Evolutionary conservation across 1,140 invertebrate species (phyloP), one percentile per base, ranked within the genome.

Genomic region (Anastrepha ludens): DNA sequence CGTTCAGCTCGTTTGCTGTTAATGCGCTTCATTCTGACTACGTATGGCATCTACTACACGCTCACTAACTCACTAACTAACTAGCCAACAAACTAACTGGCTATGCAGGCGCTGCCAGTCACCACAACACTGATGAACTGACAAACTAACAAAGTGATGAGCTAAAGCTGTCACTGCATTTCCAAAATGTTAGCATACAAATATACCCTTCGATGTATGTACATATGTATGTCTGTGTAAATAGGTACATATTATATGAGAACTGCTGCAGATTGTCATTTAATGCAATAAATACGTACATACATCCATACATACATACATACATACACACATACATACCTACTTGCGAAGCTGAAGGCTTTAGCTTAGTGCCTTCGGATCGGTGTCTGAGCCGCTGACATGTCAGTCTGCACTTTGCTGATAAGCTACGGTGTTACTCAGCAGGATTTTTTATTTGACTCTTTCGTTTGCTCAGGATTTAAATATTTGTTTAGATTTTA

Each of bases 81-180:
- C 29, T 29, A 29, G 29, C 29, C 29, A 29, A 29, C 29, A 29
- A 29, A 29, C 29, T 29, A 29, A 29, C 47, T 67, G 9, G n/a
- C 29, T 29, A 29, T 29, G 50, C 50, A 8, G 3, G 6, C 50
- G 7, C 64, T 39, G 64, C 44, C 15, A 50, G 44, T 13, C 74
- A 50, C 74, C 74, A 55, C 15, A 50, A 47, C 74, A 78, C 74
- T 78, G 74, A 78, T 55, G 47, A 78, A 13, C 74, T 55, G 74
- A 81, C 74, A 50, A 81, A 81, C 74, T 81, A 81, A 55, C 74
- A 81, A 81, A 58, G 74, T 81, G 74, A 81, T n/a, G 74, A 81
- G 74, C 74, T 81, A 81, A 81, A 81, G 74, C 74, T 81, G 74
- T 81, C 74, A 81, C 74, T 81, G 74, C 74, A 81, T 81, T 81